These are phyloP conservation scores for Pelochelys cantorii DNA, from an alignment of 2,797 vertebrate genomes.

Conservation along the genomic window DNA sequence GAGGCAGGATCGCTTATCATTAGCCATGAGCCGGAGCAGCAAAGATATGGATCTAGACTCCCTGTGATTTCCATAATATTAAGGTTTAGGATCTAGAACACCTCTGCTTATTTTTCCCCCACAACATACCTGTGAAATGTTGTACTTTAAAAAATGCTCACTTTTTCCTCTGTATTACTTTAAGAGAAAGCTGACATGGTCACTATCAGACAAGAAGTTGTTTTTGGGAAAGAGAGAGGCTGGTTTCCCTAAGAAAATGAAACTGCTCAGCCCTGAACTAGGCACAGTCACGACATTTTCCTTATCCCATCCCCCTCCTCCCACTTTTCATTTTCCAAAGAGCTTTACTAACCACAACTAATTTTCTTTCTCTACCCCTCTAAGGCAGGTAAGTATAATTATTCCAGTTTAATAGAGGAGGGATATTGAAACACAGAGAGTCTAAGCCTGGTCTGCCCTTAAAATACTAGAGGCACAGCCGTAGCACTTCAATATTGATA, in stretches of 20 bases:
- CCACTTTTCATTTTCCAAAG: not conserved
- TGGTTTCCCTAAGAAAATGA: not conserved
- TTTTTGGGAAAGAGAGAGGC: not conserved
- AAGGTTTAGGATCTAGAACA: not conserved
- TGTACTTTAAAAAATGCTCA: not conserved
- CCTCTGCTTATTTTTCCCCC: not conserved
- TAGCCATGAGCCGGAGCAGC: too few relatives aligned
- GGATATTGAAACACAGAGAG: not conserved
- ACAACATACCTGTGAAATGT: not conserved
- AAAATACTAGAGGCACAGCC: not conserved
- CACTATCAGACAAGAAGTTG: not conserved
- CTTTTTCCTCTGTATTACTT: not conserved
- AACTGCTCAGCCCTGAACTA: not conserved
- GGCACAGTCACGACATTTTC: not conserved
- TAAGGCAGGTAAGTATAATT: not conserved
- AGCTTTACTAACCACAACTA: accelerated
- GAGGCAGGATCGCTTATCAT: not conserved
- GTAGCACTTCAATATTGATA: not conserved
- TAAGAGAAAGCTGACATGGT: accelerated
- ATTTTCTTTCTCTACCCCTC: accelerated
- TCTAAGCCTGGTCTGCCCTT: not conserved
- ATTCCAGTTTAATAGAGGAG: not conserved
- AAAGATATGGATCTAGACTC: not conserved
- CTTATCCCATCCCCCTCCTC: not conserved
- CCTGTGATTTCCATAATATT: not conserved